These are phyloP conservation scores for Bactericera cockerelli DNA, from an alignment of 1,140 invertebrate genomes.

Conservation along the genomic window DNA sequence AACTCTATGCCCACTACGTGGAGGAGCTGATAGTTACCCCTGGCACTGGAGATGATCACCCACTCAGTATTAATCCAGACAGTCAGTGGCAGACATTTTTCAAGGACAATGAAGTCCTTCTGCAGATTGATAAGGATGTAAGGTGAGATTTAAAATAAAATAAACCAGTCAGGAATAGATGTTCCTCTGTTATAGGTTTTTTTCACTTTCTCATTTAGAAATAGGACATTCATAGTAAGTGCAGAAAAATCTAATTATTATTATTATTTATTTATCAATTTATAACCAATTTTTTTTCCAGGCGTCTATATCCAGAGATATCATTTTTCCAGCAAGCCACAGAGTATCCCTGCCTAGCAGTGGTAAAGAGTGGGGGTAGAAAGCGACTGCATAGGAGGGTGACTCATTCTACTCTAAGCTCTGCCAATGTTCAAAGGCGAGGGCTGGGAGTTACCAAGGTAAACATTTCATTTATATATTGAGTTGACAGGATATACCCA, in stretches of 20 bases:
- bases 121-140: conserved; percentile 96
- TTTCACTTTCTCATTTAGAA: neutral
- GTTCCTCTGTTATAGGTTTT: neutral
- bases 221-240: neutral
- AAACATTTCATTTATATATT: conserved; percentile 23
- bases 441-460: conserved; percentile 81
- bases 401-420: conserved; percentile 66
- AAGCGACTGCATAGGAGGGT: conserved; percentile 75
- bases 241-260: too few relatives aligned
- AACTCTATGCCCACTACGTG: conserved; percentile 69
- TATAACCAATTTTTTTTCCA: conserved; percentile 24
- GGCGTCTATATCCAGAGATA: conserved; percentile 85
- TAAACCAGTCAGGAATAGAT: neutral
- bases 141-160: conserved; percentile 37
- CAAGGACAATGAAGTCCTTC: conserved; percentile 88
- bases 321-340: conserved; percentile 91
- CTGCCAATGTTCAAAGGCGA: conserved; percentile 72
- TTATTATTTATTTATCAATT: too few relatives aligned
- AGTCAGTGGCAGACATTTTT: conserved; percentile 89
- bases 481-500: neutral
- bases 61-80: conserved; percentile 81
- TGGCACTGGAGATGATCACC: conserved; percentile 59
- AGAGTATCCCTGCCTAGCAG: conserved; percentile 60
- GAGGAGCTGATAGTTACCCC: conserved; percentile 71
- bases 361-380: conserved; percentile 53